Conservation (phyloP, 2,797 vertebrate genomes). For the Spizella passerina region DNA sequence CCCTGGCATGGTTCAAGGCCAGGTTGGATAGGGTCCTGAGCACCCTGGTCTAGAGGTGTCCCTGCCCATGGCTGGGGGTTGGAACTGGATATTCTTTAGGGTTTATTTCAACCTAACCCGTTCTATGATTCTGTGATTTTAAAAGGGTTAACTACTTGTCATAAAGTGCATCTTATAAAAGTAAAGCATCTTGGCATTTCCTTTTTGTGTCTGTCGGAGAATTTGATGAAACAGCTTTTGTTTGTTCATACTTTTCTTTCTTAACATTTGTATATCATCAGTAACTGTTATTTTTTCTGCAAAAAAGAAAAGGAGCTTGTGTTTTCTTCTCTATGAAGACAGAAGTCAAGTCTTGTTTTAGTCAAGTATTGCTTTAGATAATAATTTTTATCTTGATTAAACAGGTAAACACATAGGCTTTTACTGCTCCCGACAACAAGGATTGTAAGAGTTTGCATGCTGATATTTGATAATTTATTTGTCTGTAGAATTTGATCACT, state of each 20-base stretch:
- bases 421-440: background rate
- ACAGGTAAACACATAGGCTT: background rate
- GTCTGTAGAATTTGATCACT: background rate
- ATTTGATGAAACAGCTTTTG: conserved; percentile 73
- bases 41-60: background rate
- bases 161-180: conserved; percentile 63
- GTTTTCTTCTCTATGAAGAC: conserved; percentile 56
- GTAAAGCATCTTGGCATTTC: conserved; percentile 52
- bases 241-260: conserved; percentile 74
- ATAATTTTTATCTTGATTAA: conserved; percentile 36
- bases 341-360: conserved; percentile 63
- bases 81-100: background rate
- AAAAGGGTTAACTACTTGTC: conserved; percentile 50
- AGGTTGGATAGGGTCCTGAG: background rate
- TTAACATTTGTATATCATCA: conserved; percentile 64
- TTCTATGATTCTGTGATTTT: background rate
- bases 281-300: conserved; percentile 56
- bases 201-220: conserved; percentile 25
- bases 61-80: background rate
- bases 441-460: background rate
- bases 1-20: background rate
- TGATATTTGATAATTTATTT: background rate
- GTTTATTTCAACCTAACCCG: background rate
- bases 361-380: conserved; percentile 49
- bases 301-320: conserved; percentile 49